phyloP scores from a whole-genome alignment of 2,797 vertebrate species.

The Gastrophryne carolinensis region DNA sequence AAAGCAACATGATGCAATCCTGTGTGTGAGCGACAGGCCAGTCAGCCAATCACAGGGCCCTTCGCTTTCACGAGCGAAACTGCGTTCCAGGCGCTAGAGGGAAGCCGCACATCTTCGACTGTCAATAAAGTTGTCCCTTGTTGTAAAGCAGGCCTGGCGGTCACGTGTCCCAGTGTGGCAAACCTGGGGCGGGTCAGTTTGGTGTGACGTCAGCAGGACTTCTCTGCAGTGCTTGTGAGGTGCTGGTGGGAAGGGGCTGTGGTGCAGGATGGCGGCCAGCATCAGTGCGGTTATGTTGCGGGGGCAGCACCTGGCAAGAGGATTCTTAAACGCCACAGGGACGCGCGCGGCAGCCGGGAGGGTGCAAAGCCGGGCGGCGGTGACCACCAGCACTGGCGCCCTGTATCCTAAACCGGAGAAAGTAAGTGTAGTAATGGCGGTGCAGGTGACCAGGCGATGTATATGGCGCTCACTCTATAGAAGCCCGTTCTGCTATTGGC shows the following conservation, averaged over 20 bases:
- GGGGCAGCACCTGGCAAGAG: neutral
- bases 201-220: neutral
- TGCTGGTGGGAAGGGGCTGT: neutral
- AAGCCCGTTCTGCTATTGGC: too few relatives aligned
- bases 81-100: neutral
- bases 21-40: neutral
- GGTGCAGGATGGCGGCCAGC: neutral
- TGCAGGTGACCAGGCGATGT: too few relatives aligned
- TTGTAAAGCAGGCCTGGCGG: too few relatives aligned
- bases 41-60: neutral
- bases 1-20: neutral
- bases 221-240: neutral
- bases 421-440: too few relatives aligned
- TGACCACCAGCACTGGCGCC: neutral
- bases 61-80: too few relatives aligned
- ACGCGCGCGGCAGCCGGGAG: neutral
- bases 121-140: too few relatives aligned
- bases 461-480: too few relatives aligned
- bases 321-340: neutral
- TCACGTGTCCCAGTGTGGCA: neutral
- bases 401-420: neutral
- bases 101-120: too few relatives aligned
- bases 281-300: neutral
- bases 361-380: neutral
- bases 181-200: neutral